Percentiles rank a stretch among this genome's conserved stretches.
phyloP scores from a whole-genome alignment of 1,140 invertebrate species.

The Drosophila sucinea region DNA sequence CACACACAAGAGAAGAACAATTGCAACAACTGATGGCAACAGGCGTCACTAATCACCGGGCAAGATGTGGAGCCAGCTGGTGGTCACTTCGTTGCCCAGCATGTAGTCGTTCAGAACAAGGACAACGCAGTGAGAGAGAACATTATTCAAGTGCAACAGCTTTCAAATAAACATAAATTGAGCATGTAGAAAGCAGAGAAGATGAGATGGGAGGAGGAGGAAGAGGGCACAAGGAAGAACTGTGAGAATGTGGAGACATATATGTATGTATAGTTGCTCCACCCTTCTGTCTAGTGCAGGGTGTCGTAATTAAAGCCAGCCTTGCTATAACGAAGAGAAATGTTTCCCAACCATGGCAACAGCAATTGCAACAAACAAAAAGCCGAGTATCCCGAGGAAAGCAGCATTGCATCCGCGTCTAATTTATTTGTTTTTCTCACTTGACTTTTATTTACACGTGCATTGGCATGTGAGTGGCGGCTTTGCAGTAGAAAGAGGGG shows the following conservation, averaged over 20 bases:
- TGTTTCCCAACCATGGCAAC: slow-evolving; percentile 53
- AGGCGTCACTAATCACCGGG: slow-evolving; percentile 14
- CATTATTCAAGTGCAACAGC: slow-evolving; percentile 58
- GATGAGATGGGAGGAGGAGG: background rate
- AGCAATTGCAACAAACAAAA: slow-evolving; percentile 34
- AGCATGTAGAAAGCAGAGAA: slow-evolving; percentile 34
- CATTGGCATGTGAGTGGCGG: slow-evolving; percentile 66
- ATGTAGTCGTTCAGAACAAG: slow-evolving; percentile 3
- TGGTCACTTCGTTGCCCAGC: slow-evolving; percentile 23
- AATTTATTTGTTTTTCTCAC: slow-evolving; percentile 70
- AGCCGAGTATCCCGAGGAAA: slow-evolving; percentile 22
- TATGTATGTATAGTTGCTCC: slow-evolving; percentile 3
- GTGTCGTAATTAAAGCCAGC: slow-evolving; percentile 74
- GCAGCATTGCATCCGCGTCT: slow-evolving; percentile 33
- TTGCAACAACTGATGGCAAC: slow-evolving; percentile 6
- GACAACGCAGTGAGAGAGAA: slow-evolving; percentile 24
- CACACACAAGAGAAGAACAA: background rate
- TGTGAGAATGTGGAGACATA: slow-evolving; percentile 38
- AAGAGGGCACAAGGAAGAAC: slow-evolving; percentile 24
- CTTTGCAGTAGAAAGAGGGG: background rate
- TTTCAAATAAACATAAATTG: slow-evolving; percentile 75
- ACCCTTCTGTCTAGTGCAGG: slow-evolving; percentile 27
- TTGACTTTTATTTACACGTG: slow-evolving; percentile 79
- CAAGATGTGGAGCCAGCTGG: slow-evolving; percentile 9
- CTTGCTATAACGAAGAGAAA: slow-evolving; percentile 71